Evolutionary conservation across 1,140 invertebrate genomes (phyloP), one percentile per base, ranked within the genome.

Genomic region (Drosophila equinoxialis): DNA sequence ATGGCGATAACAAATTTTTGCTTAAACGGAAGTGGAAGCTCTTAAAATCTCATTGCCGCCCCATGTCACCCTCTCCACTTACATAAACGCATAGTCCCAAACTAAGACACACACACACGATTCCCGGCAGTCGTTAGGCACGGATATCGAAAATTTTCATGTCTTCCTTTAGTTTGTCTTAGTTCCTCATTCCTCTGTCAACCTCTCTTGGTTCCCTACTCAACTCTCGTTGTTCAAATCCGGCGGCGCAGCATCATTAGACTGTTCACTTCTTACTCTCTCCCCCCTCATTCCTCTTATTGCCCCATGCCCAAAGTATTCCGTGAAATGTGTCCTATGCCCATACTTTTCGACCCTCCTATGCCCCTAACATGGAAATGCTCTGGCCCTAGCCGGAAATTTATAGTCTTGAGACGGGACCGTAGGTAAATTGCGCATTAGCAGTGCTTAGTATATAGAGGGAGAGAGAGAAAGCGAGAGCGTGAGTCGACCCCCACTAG

Each of bases 161-260:
- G 84, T 89, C 84, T 89, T 89, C 84, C 84, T 89, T 89, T 89
- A 89, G 84, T 89, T 89, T 89, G 84, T 89, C 80, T 89, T 89
- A 89, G 79, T 48, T 59, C 66, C 37, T 67, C 71, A 55, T 17
- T 4, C 41, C 42, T 37, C 5, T 37, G 35, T 37, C 35, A 30
- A 8, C 35, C 8, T 10, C 14, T n/a, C 42, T 0, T 30, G 2
- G 6, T 30, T 30, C 45, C 45, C 17, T 11, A 23, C 45, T 51
- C 45, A 23, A 51, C 20, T 51, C 17, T 20, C 45, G 45, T 51
- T 51, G 45, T 51, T 51, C 45, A 51, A 51, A 64, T 73, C 55
- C 65, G 42, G 48, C 60, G 48, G 35, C 41, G 39, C 51, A 71
- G 69, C 70, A 86, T 86, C 83, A 86, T 86, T 86, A 87, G 83